Base-by-base conservation (phyloP, 2,888 invertebrate genomes). In the Pherbina coryleti region DNA sequence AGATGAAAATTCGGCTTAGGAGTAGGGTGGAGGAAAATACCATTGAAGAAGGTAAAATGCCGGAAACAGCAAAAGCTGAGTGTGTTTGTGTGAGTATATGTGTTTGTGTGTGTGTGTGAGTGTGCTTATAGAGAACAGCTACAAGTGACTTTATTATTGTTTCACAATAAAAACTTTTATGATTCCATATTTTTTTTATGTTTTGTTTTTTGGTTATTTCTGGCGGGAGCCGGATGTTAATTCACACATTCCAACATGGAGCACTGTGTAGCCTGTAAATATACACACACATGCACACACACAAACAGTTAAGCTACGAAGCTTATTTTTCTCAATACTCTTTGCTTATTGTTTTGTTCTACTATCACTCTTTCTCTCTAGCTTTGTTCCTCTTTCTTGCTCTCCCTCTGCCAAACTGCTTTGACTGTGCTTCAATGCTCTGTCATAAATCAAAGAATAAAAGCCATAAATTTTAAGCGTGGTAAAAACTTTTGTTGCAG, bases 401-500 rank as follows among this genome's bases (percentile, higher is more conserved):
- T 55, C 19, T 57, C 3, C 60, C 28, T 60, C 11, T 28, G 9
- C 60, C 22, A 8, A 49, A 31, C 14, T 69, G 14, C 28, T 53
- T 75, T 19, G 17, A 22, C 49, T n/a, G 31, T 51, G 31, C 53
- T 64, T 74, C 74, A 53, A 64, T 66, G 75, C 22, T 66, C 25
- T 22, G 31, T 49, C 75, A 75, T 75, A 75, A 75, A 75, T 75
- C 74, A 75, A 44, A 44, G 66, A 75, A 75, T 66, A 75, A 75
- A 66, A 75, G 53, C 66, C 66, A 75, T 75, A 55, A 75, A 75
- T 75, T 75, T 62, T 9, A 55, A 75, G 53, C 67, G 75, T 25
- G 37, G 75, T 51, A 67, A 49, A 75, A 75, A 74, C 64, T 66
- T 66, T 66, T 66, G 66, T 22, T 75, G 37, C 66, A 66, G 9